A percentile compares a stretch with the other conserved stretches of the same genome.
Conservation (phyloP, 2,888 invertebrate genomes). For the Furcula furcula region DNA sequence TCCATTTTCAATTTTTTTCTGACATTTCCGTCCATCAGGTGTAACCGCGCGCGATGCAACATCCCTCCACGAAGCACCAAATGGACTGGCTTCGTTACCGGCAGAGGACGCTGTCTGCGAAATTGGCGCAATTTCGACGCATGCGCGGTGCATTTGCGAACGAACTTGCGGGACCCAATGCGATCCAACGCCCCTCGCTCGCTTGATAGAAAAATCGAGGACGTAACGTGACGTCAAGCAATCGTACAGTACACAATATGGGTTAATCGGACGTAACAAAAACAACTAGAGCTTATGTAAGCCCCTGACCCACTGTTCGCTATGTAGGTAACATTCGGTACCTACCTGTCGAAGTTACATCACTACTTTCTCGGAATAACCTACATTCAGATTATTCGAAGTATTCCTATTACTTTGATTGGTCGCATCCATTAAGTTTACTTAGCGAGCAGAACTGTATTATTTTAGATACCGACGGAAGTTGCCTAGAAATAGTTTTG, state of each 20-base stretch:
- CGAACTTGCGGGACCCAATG: conserved; percentile 68
- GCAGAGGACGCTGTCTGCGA: conserved; percentile 73
- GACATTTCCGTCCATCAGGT: conserved; percentile 56
- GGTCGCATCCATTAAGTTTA: conserved; percentile 45
- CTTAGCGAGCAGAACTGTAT: conserved; percentile 39
- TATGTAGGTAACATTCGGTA: too few relatives aligned
- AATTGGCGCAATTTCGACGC: conserved; percentile 80
- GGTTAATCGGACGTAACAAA: conserved; percentile 72
- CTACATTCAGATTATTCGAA: too few relatives aligned
- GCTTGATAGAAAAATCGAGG: conserved; percentile 78
- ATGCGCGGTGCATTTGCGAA: conserved; percentile 66
- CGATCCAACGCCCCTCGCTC: conserved; percentile 69
- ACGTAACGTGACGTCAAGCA: conserved; percentile 77
- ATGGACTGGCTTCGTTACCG: conserved; percentile 61
- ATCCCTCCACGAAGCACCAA: conserved; percentile 59
- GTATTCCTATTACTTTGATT: conserved; percentile 35
- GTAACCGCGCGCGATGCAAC: conserved; percentile 61
- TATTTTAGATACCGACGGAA: conserved; percentile 46
- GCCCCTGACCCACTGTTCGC: conserved; percentile 13
- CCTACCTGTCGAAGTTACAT: too few relatives aligned
- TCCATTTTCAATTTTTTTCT: conserved; percentile 68
- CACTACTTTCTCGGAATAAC: too few relatives aligned
- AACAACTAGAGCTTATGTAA: conserved; percentile 49
- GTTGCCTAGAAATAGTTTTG: conserved; percentile 49
- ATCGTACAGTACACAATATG: conserved; percentile 57